phyloP scores from a whole-genome alignment of 2,888 invertebrate species.

The Ornithoptera priamus region DNA sequence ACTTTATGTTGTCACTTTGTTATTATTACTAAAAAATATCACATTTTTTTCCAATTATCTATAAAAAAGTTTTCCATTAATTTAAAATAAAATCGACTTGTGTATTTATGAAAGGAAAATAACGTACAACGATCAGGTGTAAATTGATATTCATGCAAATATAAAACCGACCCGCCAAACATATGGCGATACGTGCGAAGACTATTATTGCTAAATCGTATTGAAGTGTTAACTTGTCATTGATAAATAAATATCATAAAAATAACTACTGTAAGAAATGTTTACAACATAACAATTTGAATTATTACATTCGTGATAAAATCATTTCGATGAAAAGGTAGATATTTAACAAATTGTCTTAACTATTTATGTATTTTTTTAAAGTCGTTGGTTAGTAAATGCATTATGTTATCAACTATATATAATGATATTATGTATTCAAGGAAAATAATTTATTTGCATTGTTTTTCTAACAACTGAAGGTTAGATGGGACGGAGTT shows the following conservation, averaged over 20 bases:
- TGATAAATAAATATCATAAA: not conserved
- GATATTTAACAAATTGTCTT: not conserved
- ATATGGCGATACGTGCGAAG: slow-evolving; percentile 22
- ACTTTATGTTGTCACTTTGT: too few species aligned
- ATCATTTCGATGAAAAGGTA: not conserved
- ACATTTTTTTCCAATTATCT: too few species aligned
- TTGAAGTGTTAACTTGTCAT: slow-evolving; percentile 8
- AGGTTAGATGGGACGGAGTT: not conserved
- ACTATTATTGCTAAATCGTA: slow-evolving; percentile 10
- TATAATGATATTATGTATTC: not conserved
- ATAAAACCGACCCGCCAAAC: slow-evolving; percentile 17
- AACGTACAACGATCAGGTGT: slow-evolving; percentile 5
- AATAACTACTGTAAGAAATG: not conserved
- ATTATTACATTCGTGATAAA: not conserved
- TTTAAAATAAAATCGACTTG: too few species aligned
- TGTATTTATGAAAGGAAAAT: too few species aligned
- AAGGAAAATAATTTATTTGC: not conserved
- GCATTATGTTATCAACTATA: not conserved
- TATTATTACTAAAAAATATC: too few species aligned
- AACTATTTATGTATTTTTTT: too few species aligned
- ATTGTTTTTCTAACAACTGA: not conserved
- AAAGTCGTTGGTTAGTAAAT: not conserved
- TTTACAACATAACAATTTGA: not conserved
- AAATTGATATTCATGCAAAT: slow-evolving; percentile 21
- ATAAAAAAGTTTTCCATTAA: too few species aligned